These are phyloP conservation scores for Meriones unguiculatus DNA, from an alignment of 2,113 vertebrate species.

Conservation along the genomic window DNA sequence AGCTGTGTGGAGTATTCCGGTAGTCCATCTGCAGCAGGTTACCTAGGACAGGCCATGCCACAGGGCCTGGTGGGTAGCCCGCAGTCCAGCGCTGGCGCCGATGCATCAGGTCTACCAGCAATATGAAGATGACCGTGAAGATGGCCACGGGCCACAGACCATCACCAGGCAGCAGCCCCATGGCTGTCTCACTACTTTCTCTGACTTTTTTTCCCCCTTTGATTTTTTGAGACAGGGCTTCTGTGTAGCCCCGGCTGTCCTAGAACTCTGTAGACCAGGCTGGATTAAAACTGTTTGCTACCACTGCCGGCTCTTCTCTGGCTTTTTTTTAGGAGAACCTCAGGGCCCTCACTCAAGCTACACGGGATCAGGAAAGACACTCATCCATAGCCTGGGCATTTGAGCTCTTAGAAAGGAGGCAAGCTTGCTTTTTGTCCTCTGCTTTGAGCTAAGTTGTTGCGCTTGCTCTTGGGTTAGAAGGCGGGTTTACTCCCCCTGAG, in stretches of 20 bases:
- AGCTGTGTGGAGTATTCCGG: neutral
- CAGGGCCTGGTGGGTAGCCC: conserved; percentile 77
- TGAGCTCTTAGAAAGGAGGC: rapidly evolving
- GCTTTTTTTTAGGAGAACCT: neutral
- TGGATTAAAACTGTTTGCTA: no score
- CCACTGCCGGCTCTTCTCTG: no score
- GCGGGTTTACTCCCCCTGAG: no score
- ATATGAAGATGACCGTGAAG: conserved; percentile 68
- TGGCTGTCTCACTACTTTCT: neutral
- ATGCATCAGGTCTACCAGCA: conserved; percentile 84
- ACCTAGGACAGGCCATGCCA: conserved; percentile 74
- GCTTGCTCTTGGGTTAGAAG: neutral
- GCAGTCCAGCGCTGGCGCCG: neutral
- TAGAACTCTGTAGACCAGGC: no score
- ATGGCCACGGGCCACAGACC: neutral
- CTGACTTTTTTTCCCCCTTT: neutral
- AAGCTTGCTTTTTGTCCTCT: neutral
- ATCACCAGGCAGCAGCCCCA: conserved; percentile 63
- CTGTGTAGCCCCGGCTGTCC: no score
- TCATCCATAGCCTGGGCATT: rapidly evolving
- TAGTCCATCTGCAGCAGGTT: conserved; percentile 82
- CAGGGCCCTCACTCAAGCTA: neutral
- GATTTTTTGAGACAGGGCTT: no score
- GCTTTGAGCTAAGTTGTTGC: neutral
- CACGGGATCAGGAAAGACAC: neutral